Base-by-base conservation (phyloP, 2,888 invertebrate genomes). In the Troides aeacus region DNA sequence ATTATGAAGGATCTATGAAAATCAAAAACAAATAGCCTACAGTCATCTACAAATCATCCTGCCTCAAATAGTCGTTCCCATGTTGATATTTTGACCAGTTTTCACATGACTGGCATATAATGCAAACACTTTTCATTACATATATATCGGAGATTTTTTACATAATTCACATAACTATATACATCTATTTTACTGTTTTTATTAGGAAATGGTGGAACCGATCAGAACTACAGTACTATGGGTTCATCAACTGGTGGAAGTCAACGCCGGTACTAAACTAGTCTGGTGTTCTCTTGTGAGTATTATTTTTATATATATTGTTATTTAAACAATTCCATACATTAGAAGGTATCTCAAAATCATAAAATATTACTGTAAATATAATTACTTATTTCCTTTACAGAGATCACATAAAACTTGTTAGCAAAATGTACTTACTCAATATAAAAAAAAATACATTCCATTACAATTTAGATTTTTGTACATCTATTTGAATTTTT, bases 211-310 rank as follows among this genome's bases (percentile, higher is more conserved):
- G 82, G 83, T 36, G 58, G 65, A 7, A 39, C 17, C 59, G 57
- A 36, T n/a, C 70, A 70, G 39, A 66, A 46, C n/a, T 70, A 66
- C 62, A 66, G 39, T 62, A 36, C 74, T 66, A 75, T 76, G 73
- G 70, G 50, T 17, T 15, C 39, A 21, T 46, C 75, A 12, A 72
- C 76, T 68, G 76, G 78, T 50, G 75, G 81, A 73, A 84, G 80
- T 74, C 87, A 85, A 71, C 85, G 88, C 65, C 82, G 89, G 56
- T 90, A 84, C 81, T 91, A 88, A 76, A 63, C 71, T 10, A 36
- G 61, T 36, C 53, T 42, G 24, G 62, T 46, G 63, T 73, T 73
- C 82, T 89, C 88, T 89, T 89, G 90, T 90, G 74, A 90, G 89
- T 90, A 89, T 75, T 30, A 24, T 42, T 42, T 15, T 46, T 46